Conservation (phyloP, 2,888 invertebrate genomes). For the Ectemnius lituratus region DNA sequence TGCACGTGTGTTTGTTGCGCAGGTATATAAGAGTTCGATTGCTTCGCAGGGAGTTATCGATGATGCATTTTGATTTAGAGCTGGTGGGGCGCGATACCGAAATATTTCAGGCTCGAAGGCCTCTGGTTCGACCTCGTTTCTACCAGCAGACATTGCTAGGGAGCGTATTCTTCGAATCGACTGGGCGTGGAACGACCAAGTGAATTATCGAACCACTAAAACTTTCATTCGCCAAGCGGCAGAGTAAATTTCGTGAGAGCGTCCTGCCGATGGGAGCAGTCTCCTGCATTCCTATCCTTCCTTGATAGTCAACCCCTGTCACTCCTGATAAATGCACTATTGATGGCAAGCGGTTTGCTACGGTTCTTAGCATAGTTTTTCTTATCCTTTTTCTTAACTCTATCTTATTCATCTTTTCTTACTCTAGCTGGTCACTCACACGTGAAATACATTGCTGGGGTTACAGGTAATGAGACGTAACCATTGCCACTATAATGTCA, state of each 20-base stretch:
- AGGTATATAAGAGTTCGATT: too few species aligned
- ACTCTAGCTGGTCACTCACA: too few species aligned
- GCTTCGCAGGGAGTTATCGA: too few species aligned
- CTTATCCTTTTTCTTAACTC: background rate
- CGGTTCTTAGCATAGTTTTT: background rate
- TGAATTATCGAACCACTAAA: slow-evolving; percentile 37
- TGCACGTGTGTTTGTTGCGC: too few species aligned
- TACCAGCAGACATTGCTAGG: background rate
- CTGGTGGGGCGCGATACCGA: slow-evolving; percentile 9
- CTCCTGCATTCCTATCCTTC: background rate
- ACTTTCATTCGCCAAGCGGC: slow-evolving; percentile 43
- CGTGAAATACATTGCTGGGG: too few species aligned
- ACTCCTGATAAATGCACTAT: too few species aligned
- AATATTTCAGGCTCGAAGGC: slow-evolving; percentile 30
- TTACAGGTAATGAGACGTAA: too few species aligned
- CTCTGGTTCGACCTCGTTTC: slow-evolving; percentile 17
- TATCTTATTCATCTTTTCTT: background rate
- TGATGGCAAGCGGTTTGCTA: background rate
- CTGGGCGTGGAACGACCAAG: slow-evolving; percentile 20
- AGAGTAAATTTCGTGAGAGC: slow-evolving; percentile 16
- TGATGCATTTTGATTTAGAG: background rate
- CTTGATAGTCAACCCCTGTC: background rate
- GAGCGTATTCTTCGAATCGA: slow-evolving; percentile 35
- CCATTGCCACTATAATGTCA: too few species aligned
- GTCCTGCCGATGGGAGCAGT: background rate